These are phyloP conservation scores for Gallinago jamesoni DNA, from an alignment of 2,113 vertebrate genomes.

Conservation along the genomic window DNA sequence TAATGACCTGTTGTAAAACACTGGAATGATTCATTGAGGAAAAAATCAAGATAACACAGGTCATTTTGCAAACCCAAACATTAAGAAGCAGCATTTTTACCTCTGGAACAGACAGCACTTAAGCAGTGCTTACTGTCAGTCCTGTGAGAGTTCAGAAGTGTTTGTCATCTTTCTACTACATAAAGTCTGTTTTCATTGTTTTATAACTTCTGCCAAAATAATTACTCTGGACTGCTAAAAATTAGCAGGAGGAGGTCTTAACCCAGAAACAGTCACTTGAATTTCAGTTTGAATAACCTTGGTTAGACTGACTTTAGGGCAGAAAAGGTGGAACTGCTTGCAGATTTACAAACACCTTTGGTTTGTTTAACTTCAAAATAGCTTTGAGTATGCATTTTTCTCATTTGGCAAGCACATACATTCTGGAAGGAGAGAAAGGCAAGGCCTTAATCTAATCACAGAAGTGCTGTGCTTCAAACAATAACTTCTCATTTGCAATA, in stretches of 20 bases:
- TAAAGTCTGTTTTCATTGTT: neutral
- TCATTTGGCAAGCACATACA: neutral
- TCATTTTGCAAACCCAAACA: neutral
- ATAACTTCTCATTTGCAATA: neutral
- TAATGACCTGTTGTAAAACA: neutral
- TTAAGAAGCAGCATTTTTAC: neutral
- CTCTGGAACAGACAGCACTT: neutral
- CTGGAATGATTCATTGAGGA: neutral
- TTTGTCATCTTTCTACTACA: neutral
- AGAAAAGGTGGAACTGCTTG: neutral
- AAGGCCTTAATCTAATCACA: neutral
- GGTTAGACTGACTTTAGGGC: neutral
- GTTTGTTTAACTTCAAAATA: constrained; percentile 2
- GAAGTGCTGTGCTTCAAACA: neutral
- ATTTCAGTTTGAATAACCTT: constrained; percentile 13
- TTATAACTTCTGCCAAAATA: neutral
- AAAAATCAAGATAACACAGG: neutral
- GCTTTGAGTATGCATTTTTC: neutral
- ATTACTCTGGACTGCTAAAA: neutral
- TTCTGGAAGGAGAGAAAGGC: neutral
- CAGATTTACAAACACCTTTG: neutral
- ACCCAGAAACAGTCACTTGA: neutral
- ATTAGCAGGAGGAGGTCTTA: neutral
- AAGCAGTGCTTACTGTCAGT: neutral
- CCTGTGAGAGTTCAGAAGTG: neutral